These are phyloP conservation scores for Lomographa bimaculata DNA, from an alignment of 2,888 invertebrate species.

Conservation along the genomic window DNA sequence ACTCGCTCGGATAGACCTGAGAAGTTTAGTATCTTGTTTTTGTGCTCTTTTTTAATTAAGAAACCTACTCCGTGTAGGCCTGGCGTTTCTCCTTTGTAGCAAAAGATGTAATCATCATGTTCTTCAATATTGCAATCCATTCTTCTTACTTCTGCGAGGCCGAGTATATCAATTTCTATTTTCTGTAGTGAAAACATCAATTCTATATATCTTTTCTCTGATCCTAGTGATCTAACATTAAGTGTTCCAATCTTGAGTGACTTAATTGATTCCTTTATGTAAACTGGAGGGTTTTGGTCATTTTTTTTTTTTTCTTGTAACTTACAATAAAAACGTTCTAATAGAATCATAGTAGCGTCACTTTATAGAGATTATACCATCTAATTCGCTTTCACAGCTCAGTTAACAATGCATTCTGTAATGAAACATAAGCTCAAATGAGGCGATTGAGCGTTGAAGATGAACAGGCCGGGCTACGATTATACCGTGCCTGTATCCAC, in stretches of 20 bases:
- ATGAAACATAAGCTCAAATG: conserved; percentile 73
- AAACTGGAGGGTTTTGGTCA: conserved; percentile 27
- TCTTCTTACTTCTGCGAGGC: too few relatives aligned
- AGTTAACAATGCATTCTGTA: conserved; percentile 48
- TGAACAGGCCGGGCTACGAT: conserved; percentile 81
- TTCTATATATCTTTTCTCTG: too few relatives aligned
- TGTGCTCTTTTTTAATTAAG: too few relatives aligned
- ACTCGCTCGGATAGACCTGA: conserved; percentile 9
- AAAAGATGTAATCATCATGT: too few relatives aligned
- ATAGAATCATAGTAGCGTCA: conserved; percentile 52
- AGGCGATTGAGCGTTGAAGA: conserved; percentile 74
- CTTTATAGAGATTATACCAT: too few relatives aligned
- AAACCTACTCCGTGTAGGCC: too few relatives aligned
- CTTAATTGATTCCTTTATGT: background rate
- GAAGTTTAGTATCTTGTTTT: conserved; percentile 3
- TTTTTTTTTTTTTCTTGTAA: too few relatives aligned
- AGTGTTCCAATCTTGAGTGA: conserved; percentile 3
- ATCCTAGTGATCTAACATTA: conserved; percentile 11
- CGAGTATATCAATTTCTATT: too few relatives aligned
- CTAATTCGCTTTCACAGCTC: conserved; percentile 37
- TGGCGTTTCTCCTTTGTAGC: conserved; percentile 5
- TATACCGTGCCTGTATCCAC: conserved; percentile 77
- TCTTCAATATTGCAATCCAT: too few relatives aligned
- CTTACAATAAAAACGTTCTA: too few relatives aligned
- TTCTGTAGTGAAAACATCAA: background rate